phyloP scores from a whole-genome alignment of 2,888 invertebrate species.

The Erannis defoliaria region DNA sequence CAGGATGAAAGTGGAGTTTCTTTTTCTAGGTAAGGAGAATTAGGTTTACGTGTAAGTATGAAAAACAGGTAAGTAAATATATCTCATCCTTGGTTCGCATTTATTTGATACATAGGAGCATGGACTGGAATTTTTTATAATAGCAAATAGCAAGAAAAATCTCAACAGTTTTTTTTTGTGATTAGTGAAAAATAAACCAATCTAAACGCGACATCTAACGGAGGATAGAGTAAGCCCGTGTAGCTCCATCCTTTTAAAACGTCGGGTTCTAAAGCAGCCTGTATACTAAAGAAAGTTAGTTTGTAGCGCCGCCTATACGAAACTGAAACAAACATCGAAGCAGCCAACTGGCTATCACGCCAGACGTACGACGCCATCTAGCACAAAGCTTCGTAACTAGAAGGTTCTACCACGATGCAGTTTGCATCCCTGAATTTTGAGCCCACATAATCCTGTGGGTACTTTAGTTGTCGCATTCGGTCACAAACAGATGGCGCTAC shows the following conservation, averaged over 20 bases:
- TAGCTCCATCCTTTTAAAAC: neutral
- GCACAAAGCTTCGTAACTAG: slow-evolving; percentile 16
- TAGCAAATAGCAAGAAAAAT: too few relatives aligned
- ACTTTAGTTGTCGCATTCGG: slow-evolving; percentile 40
- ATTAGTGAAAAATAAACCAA: too few relatives aligned
- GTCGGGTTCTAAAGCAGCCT: neutral
- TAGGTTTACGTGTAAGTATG: neutral
- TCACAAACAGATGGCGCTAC: slow-evolving; percentile 68
- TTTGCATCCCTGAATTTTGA: neutral
- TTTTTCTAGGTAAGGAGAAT: neutral
- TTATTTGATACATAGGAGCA: neutral
- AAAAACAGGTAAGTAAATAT: neutral
- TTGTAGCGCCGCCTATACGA: slow-evolving; percentile 22
- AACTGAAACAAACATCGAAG: neutral
- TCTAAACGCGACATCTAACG: slow-evolving; percentile 55
- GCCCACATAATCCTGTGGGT: slow-evolving; percentile 47
- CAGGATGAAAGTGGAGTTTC: neutral
- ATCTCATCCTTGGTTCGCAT: neutral
- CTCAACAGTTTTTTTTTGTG: too few relatives aligned
- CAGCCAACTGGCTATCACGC: neutral
- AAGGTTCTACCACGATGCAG: neutral
- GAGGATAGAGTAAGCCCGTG: slow-evolving; percentile 46
- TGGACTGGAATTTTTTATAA: too few relatives aligned
- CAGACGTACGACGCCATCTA: slow-evolving; percentile 39
- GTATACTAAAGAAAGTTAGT: slow-evolving; percentile 1